Percentiles rank a stretch among this genome's conserved stretches.
phyloP scores from a whole-genome alignment of 2,888 invertebrate genomes.

The Latrodectus elegans region DNA sequence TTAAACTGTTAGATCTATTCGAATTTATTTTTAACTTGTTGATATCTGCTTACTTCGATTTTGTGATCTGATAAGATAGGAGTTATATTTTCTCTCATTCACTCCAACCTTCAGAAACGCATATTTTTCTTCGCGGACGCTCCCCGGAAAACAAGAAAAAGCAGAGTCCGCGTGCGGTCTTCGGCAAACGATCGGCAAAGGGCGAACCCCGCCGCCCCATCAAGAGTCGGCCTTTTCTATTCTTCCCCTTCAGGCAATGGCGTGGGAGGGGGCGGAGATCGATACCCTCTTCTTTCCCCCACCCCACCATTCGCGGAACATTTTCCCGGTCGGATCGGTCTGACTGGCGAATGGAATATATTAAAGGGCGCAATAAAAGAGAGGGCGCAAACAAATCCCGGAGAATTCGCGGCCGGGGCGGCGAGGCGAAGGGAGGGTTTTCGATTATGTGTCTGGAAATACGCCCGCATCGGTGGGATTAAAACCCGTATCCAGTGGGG shows the following conservation, averaged over 20 bases:
- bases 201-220: background rate
- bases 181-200: constrained; percentile 4
- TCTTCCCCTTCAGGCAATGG: background rate
- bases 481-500: background rate
- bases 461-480: constrained; percentile 5
- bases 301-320: background rate
- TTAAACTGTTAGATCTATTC: no score
- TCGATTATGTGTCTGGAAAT: constrained; percentile 3
- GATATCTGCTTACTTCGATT: no score
- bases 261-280: constrained; percentile 1
- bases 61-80: background rate
- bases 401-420: background rate
- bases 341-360: constrained; percentile 1
- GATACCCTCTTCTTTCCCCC: background rate
- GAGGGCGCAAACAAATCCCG: background rate
- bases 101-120: background rate
- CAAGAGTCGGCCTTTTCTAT: background rate
- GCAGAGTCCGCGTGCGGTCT: constrained; percentile 3
- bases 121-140: background rate
- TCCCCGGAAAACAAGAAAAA: background rate
- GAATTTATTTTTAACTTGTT: no score
- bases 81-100: background rate
- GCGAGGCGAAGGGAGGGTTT: background rate
- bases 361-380: constrained; percentile 5
- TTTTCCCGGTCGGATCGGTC: constrained; percentile 5